Evolutionary conservation across 1,140 invertebrate species (phyloP), one percentile per base, ranked within the genome.

Genomic region (Drosophila nigrodunni): DNA sequence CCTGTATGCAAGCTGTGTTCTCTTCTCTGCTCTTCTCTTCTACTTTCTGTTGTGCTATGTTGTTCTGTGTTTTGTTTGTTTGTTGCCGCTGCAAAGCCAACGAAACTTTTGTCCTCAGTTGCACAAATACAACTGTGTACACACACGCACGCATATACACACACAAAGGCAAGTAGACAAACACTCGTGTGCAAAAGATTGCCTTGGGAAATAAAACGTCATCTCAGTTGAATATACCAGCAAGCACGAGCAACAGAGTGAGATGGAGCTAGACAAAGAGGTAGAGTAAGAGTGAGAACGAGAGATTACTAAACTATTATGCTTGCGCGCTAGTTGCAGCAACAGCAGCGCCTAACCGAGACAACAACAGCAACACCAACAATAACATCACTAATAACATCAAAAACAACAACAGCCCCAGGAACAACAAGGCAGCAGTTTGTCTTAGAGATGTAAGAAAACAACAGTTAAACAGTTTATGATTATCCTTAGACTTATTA

Each of bases 301-400:
- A 86, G 86, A 89, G 86, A 86, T 89, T 89, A 89, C 85, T 81
- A 89, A 89, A 89, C 85, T 89, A 89, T 89, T 89, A 89, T 89
- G 75, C 85, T 85, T 74, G 49, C 80, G 64, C 81, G 62, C 62
- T 61, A 43, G 44, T 55, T 39, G 60, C 59, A 46, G 60, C 62
- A 76, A 34, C 50, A 62, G 76, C 78, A 88, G 77, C 52, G 77
- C 77, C 83, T 69, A 89, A 75, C 77, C 68, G 47, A 78, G 37
- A 67, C 67, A 81, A 74, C 77, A 75, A 57, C 47, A 81, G 68
- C 37, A 65, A 43, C 75, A 72, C 47, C 72, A 70, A 60, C 62
- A 75, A 78, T 72, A 86, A 81, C 68, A 88, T 80, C 67, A 77
- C 85, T 88, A 80, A 87, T 88, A 87, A 87, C 74, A 79, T 58